Evolutionary conservation across 2,113 vertebrate species (phyloP).

Genomic region (Corythaixoides concolor): DNA sequence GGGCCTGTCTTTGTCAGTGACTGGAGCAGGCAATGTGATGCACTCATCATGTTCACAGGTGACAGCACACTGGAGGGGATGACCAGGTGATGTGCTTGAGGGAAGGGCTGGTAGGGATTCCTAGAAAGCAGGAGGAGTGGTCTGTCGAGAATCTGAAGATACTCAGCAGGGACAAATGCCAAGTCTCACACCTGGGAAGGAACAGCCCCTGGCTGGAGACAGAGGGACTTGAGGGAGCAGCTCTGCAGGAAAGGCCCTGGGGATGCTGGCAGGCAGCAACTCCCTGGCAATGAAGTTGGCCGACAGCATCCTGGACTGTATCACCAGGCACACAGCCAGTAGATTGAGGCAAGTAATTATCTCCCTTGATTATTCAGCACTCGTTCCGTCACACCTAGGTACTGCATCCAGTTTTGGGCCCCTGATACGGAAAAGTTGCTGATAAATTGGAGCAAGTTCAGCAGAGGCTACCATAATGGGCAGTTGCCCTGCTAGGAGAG

Average conservation of each 20-base stretch:
- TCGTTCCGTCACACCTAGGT: not conserved
- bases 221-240: not conserved
- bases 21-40: not conserved
- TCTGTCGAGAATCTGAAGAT: not conserved
- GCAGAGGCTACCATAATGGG: not conserved
- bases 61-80: not conserved
- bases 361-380: not conserved
- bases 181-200: not conserved
- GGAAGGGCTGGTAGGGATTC: not conserved
- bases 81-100: not conserved
- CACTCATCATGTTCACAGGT: not conserved
- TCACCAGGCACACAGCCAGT: not conserved
- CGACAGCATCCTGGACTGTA: not conserved
- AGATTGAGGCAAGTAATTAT: not conserved
- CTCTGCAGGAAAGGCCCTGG: not conserved
- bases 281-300: not conserved
- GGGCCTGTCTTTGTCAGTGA: not conserved
- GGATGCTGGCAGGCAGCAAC: not conserved
- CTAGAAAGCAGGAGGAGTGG: not conserved
- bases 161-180: not conserved
- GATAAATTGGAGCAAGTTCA: not conserved
- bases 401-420: not conserved
- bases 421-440: not conserved
- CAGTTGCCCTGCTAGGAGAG: not conserved
- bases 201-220: not conserved